These are phyloP conservation scores for Rhodophaea formosa DNA, from an alignment of 2,888 invertebrate genomes.

Conservation along the genomic window DNA sequence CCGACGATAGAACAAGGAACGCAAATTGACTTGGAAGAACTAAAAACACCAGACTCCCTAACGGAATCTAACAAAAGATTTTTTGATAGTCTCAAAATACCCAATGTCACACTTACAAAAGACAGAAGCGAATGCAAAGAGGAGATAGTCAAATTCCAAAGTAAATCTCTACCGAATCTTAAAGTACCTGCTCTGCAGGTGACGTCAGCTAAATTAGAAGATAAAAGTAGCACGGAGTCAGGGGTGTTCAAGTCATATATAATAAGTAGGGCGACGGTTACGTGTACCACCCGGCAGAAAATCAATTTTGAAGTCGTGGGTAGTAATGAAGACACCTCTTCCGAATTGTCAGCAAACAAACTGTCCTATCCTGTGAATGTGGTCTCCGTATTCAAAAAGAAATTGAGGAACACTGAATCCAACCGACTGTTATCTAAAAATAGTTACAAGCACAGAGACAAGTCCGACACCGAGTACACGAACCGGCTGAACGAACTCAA, in stretches of 20 bases:
- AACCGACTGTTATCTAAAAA: slow-evolving; percentile 26
- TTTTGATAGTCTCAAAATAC: slow-evolving; percentile 68
- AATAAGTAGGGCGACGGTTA: slow-evolving; percentile 62
- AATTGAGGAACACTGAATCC: slow-evolving; percentile 40
- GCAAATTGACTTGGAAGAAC: slow-evolving; percentile 41
- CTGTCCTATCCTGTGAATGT: slow-evolving; percentile 64
- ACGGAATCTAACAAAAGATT: slow-evolving; percentile 42
- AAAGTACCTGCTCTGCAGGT: slow-evolving; percentile 42
- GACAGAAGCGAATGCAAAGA: slow-evolving; percentile 55
- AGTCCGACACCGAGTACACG: slow-evolving; percentile 31
- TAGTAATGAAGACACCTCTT: slow-evolving; percentile 42
- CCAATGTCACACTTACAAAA: slow-evolving; percentile 65
- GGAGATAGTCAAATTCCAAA: slow-evolving; percentile 39
- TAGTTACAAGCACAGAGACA: slow-evolving; percentile 34
- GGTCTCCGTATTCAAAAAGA: slow-evolving; percentile 62
- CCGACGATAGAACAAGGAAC: slow-evolving; percentile 43
- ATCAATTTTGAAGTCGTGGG: slow-evolving; percentile 65
- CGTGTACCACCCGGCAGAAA: slow-evolving; percentile 67
- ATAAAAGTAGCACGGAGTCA: slow-evolving; percentile 35
- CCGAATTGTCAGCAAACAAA: slow-evolving; percentile 50
- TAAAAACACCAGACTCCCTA: slow-evolving; percentile 37
- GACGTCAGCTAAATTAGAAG: slow-evolving; percentile 36
- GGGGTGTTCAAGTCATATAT: slow-evolving; percentile 53
- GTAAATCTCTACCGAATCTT: slow-evolving; percentile 51
- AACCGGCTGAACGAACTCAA: slow-evolving; percentile 47